Evolutionary conservation across 2,113 vertebrate genomes (phyloP).

Genomic region (Nannobrachium achirus): DNA sequence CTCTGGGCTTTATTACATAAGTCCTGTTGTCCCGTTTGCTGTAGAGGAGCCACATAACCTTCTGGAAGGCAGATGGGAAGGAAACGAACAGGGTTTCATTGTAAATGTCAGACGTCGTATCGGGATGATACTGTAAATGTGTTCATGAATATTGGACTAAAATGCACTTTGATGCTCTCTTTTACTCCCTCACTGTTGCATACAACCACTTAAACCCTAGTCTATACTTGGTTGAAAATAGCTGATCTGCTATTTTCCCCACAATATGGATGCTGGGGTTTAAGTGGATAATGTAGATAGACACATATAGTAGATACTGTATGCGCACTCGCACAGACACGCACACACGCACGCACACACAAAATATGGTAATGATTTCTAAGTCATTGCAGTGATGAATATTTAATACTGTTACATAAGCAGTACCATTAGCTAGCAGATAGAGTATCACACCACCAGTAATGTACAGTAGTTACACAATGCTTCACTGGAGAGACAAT

Average conservation of each 20-base stretch:
- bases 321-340: not conserved
- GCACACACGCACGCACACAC: not conserved
- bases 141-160: constrained; percentile 29
- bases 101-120: not conserved
- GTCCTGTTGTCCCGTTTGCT: constrained; percentile 7
- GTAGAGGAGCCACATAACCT: not conserved
- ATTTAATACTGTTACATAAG: constrained; percentile 52
- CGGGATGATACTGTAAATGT: not conserved
- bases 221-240: too few relatives aligned
- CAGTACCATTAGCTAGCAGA: constrained; percentile 4
- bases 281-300: too few relatives aligned
- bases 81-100: constrained; percentile 20
- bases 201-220: too few relatives aligned
- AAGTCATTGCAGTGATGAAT: constrained; percentile 34
- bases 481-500: too few relatives aligned
- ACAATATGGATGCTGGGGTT: too few relatives aligned
- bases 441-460: too few relatives aligned
- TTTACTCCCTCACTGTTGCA: too few relatives aligned
- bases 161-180: not conserved
- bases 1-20: constrained; percentile 44
- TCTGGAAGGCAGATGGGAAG: not conserved
- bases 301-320: too few relatives aligned
- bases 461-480: too few relatives aligned
- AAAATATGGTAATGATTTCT: constrained; percentile 2
- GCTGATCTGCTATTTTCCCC: too few relatives aligned